A percentile compares a stretch with the other conserved stretches of the same genome.
These are phyloP conservation scores for Condylura cristata DNA, from an alignment of 2,113 vertebrate genomes.

Conservation along the genomic window DNA sequence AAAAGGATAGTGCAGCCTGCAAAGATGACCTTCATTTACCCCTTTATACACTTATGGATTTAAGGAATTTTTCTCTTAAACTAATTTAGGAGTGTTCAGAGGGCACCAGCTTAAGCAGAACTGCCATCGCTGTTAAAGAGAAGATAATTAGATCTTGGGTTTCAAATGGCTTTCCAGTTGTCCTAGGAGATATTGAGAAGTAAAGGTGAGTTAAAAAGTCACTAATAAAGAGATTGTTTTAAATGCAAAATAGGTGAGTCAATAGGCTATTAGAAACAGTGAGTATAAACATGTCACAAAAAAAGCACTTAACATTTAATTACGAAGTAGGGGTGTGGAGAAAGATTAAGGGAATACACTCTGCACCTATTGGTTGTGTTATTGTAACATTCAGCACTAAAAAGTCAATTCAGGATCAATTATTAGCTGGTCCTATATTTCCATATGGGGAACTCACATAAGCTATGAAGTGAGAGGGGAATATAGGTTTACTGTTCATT, in stretches of 20 bases:
- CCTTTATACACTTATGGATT: not conserved
- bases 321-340: not conserved
- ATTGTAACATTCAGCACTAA: not conserved
- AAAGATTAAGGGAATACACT: not conserved
- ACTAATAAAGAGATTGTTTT: not conserved
- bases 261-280: not conserved
- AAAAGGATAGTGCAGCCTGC: not conserved
- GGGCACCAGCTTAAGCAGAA: not conserved
- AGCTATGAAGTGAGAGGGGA: not conserved
- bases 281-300: not conserved
- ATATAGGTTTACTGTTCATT: not conserved
- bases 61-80: conserved; percentile 20
- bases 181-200: not conserved
- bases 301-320: not conserved
- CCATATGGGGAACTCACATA: not conserved
- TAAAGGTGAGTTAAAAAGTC: not conserved
- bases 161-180: not conserved
- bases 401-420: not conserved
- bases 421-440: not conserved
- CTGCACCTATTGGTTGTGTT: not conserved
- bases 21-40: not conserved
- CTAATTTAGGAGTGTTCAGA: not conserved
- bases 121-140: not conserved
- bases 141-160: conserved; percentile 14
- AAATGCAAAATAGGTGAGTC: conserved; percentile 4